A percentile compares a stretch with the other conserved stretches of the same genome.
Evolutionary conservation across 1,140 invertebrate species (phyloP).

Genomic region (Harlomillsia oculata): DNA sequence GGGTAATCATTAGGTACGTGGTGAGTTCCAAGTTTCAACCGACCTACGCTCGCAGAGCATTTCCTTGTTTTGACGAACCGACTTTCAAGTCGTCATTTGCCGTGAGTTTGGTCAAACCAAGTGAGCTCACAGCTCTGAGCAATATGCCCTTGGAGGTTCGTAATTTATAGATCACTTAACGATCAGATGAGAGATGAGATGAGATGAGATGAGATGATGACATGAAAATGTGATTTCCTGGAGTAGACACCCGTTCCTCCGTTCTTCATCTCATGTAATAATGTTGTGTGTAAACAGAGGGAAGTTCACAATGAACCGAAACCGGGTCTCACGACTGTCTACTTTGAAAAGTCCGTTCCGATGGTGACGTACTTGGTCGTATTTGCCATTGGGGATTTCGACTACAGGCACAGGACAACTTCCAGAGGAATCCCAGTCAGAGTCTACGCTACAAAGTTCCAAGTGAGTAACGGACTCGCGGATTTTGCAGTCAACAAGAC

Average conservation of each 20-base stretch:
- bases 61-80: slow-evolving; percentile 69
- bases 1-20: slow-evolving; percentile 41
- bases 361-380: slow-evolving; percentile 89
- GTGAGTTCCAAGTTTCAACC: slow-evolving; percentile 55
- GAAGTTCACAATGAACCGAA: slow-evolving; percentile 40
- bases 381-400: slow-evolving; percentile 85
- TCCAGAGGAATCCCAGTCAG: slow-evolving; percentile 51
- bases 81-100: slow-evolving; percentile 79
- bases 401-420: slow-evolving; percentile 46
- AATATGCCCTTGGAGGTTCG: slow-evolving; percentile 56
- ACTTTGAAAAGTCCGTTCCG: slow-evolving; percentile 67
- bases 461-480: slow-evolving; percentile 55
- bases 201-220: neutral
- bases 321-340: slow-evolving; percentile 46
- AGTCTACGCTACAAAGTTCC: slow-evolving; percentile 62
- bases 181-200: neutral
- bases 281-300: slow-evolving; percentile 38
- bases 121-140: slow-evolving; percentile 59
- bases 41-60: slow-evolving; percentile 49
- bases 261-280: neutral
- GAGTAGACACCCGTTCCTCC: neutral
- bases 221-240: too few relatives aligned
- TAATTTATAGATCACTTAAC: neutral
- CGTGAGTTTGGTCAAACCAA: slow-evolving; percentile 62
- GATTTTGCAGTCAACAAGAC: slow-evolving; percentile 68